Percentiles rank a stretch among this genome's conserved stretches.
Evolutionary conservation across 2,888 invertebrate genomes (phyloP).

Genomic region (Nomada lathburiana): DNA sequence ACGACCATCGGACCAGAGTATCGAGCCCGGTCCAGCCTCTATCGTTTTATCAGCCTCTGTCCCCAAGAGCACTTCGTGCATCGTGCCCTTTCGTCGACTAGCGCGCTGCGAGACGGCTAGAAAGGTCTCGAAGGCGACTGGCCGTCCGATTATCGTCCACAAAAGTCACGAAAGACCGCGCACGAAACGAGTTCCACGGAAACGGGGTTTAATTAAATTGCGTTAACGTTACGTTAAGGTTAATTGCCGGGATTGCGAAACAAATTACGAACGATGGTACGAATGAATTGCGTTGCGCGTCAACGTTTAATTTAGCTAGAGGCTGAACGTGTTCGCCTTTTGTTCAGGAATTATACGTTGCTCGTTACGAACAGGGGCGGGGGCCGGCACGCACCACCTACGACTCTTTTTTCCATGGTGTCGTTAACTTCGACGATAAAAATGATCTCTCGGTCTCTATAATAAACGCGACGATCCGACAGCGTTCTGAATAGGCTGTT

Average conservation of each 20-base stretch:
- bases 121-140: background rate
- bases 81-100: background rate
- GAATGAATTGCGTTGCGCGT: conserved; percentile 17
- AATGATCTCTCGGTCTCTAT: conserved; percentile 33
- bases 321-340: conserved; percentile 3
- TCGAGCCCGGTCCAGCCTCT: conserved; percentile 12
- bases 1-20: conserved; percentile 11
- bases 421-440: conserved; percentile 40
- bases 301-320: conserved; percentile 23
- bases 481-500: conserved; percentile 47
- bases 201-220: background rate
- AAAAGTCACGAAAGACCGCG: background rate
- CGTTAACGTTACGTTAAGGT: background rate
- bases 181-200: too few species aligned
- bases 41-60: background rate
- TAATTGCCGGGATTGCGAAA: conserved; percentile 27
- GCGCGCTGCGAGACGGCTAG: background rate
- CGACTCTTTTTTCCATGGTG: background rate
- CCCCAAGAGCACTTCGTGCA: background rate
- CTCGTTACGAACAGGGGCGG: conserved; percentile 29
- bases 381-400: background rate
- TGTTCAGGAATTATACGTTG: conserved; percentile 26
- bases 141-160: background rate
- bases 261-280: background rate
- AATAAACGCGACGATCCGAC: conserved; percentile 47